phyloP scores from a whole-genome alignment of 2,797 vertebrate genomes.

The Sebastes cheni region DNA sequence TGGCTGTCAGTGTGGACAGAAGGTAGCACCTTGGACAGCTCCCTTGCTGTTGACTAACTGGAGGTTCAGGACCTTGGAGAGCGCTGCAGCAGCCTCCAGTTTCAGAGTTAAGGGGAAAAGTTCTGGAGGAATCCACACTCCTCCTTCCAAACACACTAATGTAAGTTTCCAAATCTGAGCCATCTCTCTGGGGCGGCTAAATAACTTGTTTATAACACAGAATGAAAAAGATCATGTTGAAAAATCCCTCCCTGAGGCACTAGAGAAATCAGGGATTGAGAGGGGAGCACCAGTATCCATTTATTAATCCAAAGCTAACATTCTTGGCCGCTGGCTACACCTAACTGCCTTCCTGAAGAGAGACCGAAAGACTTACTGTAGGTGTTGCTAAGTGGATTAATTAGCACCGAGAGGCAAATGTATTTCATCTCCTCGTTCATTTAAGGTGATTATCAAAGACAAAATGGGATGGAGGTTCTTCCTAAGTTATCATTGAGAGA shows the following conservation, averaged over 20 bases:
- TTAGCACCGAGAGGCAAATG: not conserved
- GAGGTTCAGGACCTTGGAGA: conserved; percentile 17
- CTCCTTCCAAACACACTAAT: not conserved
- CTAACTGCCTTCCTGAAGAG: not conserved
- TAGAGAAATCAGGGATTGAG: conserved; percentile 6
- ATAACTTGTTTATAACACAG: conserved; percentile 24
- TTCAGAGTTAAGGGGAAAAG: not conserved
- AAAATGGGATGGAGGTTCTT: not conserved
- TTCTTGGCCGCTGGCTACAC: not conserved
- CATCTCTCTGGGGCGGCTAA: not conserved
- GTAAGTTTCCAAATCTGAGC: conserved; percentile 5
- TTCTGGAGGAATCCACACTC: no score
- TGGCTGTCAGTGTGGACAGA: not conserved
- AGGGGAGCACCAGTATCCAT: not conserved
- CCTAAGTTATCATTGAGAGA: not conserved
- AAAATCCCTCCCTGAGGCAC: conserved; percentile 21
- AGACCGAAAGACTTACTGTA: not conserved
- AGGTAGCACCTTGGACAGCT: not conserved
- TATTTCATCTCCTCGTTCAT: not conserved
- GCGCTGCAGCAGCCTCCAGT: not conserved
- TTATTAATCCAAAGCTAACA: conserved; percentile 7
- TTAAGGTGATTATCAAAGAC: conserved; percentile 7
- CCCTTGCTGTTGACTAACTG: not conserved
- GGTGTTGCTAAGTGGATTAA: conserved; percentile 21
- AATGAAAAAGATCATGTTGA: conserved; percentile 17